These are phyloP conservation scores for Asarcornis scutulata DNA, from an alignment of 2,113 vertebrate genomes.

Conservation along the genomic window DNA sequence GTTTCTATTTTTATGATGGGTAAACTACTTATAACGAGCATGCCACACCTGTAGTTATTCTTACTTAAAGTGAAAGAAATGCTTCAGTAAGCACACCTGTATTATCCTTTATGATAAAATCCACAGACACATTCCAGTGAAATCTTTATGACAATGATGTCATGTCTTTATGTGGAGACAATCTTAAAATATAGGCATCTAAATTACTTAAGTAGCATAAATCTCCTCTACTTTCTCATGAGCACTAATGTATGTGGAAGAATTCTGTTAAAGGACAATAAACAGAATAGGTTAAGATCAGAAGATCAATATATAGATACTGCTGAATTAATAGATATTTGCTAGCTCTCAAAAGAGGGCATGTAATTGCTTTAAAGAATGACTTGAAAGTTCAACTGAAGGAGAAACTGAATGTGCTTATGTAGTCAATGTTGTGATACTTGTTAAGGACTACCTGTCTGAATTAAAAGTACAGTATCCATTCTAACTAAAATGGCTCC, in stretches of 20 bases:
- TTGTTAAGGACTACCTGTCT: background rate
- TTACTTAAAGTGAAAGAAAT: background rate
- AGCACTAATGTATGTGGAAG: background rate
- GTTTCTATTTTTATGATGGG: background rate
- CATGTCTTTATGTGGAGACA: background rate
- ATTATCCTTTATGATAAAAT: background rate
- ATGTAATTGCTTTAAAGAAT: constrained; percentile 48
- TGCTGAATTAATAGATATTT: constrained; percentile 69
- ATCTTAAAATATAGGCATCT: background rate
- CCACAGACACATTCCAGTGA: background rate
- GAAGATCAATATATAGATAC: constrained; percentile 62
- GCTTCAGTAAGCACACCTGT: background rate
- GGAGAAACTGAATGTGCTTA: constrained; percentile 52
- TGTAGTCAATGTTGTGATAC: constrained; percentile 23
- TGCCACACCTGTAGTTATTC: background rate
- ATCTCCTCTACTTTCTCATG: background rate
- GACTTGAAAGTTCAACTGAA: constrained; percentile 51
- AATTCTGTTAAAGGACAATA: constrained; percentile 57
- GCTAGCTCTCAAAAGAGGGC: constrained; percentile 33
- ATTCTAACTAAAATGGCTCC: background rate
- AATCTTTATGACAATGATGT: background rate
- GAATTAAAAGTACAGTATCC: background rate
- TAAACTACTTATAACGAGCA: background rate
- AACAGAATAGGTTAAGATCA: constrained; percentile 52
- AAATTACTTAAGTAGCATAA: background rate